Evolutionary conservation across 1,140 invertebrate species (phyloP), one percentile per base, ranked within the genome.

Genomic region (Aphidius ervi): DNA sequence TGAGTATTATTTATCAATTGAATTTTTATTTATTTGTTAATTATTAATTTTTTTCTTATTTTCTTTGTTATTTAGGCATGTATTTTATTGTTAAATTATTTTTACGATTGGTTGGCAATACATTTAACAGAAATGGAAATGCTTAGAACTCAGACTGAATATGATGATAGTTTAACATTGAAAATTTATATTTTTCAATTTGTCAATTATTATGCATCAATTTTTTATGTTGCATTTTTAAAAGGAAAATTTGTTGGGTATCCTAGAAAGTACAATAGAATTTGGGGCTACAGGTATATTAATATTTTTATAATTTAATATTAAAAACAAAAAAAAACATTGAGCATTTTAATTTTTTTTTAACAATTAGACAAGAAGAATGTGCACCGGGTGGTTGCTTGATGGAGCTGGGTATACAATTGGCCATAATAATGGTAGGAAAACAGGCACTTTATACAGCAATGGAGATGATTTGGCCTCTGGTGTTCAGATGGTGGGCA

Each of bases 151-250:
- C 95, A 99, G 81, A 95, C 93, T 0, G 94, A 99, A 79, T 99
- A 97, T 79, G 97, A 99, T 73, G 95, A 99, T 71, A 95, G 93
- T 48, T 79, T 98, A 23, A 98, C 95, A 0, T 81, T 99, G 9
- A 99, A 99, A 83, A 97, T 99, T 68, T 99, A 98, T 77, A 77
- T 99, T 8, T 86, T 99, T 46, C 95, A 99, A 81, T 99, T 99
- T 81, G 92, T 99, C 43, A 99, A 99, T 79, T 98, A 97, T 76
- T 99, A 99, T 78, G 93, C 95, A 31, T 97, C 95, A 1, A 96
- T 99, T 73, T 97, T 99, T 83, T 99, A 99, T 72, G 95, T 99
- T 68, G 97, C 95, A 0, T 99, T 99, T 81, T 90, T 98, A 66
- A 98, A 98, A 76, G 96, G 95, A 50, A 95, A 93, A 77, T 91